Base-by-base conservation (phyloP, 1,140 invertebrate species). In the Melitaea cinxia region DNA sequence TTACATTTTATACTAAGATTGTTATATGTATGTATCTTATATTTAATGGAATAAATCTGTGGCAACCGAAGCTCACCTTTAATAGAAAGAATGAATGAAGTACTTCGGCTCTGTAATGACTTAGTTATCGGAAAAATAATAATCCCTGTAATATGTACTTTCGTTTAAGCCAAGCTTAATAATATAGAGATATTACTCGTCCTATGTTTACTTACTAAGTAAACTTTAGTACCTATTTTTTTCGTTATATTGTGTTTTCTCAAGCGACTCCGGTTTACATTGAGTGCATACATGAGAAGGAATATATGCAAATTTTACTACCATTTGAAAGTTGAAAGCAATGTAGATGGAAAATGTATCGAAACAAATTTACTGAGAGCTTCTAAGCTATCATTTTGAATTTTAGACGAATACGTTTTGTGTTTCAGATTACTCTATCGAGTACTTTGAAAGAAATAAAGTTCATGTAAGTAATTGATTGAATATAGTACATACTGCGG, bases 251-350 rank as follows among this genome's bases (percentile, higher is more conserved):
- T 35, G 33, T 6, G 23, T 57, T 57, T 12, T 23, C 14, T 30
- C 39, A 39, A 28, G 15, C 35, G 49, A 35, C 35, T 49, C 17
- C 14, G 47, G 37, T 55, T 63, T 56, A 30, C 52, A 55, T 49
- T 24, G 61, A 63, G 53, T 49, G 35, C 61, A 49, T 54, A 30
- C 28, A 62, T 30, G 50, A 62, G 35, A 37, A 54, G 23, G 55
- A 39, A 17, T 57, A 14, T 57, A 65, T 65, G 63, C 63, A 65
- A 65, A 65, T 65, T 65, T 65, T 65, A 65, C 55, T 65, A 35
- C 33, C 19, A 65, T 58, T 65, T 65, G 55, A 65, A 59, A 65
- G 63, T 56, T 65, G 42, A 52, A 39, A 65, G 62, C 54, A 52
- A 65, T 57, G 23, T 52, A 17, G 53, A 65, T 65, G 54, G 55